phyloP scores from a whole-genome alignment of 2,797 vertebrate genomes.

The Catamblyrhynchus diadema region DNA sequence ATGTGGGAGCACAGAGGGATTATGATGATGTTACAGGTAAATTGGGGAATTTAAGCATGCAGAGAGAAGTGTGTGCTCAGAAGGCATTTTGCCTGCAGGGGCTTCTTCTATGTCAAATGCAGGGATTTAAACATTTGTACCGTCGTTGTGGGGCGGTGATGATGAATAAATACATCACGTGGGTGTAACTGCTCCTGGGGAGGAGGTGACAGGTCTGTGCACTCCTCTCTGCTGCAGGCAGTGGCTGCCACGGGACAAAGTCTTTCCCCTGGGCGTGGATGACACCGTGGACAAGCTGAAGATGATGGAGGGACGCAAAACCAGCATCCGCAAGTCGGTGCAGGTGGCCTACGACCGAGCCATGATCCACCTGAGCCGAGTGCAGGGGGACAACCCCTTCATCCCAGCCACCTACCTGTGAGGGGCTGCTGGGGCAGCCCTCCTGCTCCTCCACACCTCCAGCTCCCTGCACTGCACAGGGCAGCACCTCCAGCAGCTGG shows the following conservation, averaged over 20 bases:
- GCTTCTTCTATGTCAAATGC: not conserved
- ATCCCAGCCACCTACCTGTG: slow-evolving; percentile 87
- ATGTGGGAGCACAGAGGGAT: not conserved
- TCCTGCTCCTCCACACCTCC: not conserved
- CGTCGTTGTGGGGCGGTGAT: fast-evolving
- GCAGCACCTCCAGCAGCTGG: not conserved
- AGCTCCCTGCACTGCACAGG: not conserved
- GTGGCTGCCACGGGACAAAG: slow-evolving; percentile 94
- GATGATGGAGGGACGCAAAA: slow-evolving; percentile 95
- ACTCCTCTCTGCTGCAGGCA: slow-evolving; percentile 79
- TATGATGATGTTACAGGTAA: not conserved
- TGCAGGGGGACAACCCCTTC: slow-evolving; percentile 88
- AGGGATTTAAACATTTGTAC: not conserved
- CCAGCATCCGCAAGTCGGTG: slow-evolving; percentile 96
- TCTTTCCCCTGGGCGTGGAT: slow-evolving; percentile 88
- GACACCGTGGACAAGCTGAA: slow-evolving; percentile 96
- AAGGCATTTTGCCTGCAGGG: not conserved
- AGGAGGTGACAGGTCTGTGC: not conserved
- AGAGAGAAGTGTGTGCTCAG: not conserved
- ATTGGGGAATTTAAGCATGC: not conserved
- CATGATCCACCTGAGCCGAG: slow-evolving; percentile 92
- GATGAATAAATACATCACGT: fast-evolving
- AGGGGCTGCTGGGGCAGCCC: not conserved
- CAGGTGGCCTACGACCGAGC: slow-evolving; percentile 97
- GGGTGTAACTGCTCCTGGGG: not conserved